Base-by-base conservation (phyloP, 2,113 vertebrate species). In the Perca schrenkii region DNA sequence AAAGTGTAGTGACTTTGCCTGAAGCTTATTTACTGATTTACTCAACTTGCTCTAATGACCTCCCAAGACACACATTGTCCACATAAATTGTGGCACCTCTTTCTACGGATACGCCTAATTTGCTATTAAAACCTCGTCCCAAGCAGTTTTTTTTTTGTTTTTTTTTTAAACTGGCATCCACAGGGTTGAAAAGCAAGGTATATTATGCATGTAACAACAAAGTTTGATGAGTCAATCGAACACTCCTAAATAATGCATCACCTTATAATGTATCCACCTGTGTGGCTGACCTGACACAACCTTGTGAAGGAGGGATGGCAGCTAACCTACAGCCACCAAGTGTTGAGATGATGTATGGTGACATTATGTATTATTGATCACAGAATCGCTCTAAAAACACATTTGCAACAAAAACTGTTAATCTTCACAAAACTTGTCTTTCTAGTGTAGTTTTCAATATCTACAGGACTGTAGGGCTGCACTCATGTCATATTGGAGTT, bases 31-130 rank as follows among this genome's bases (percentile, higher is more conserved):
- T 79, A 64, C 65, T 64, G 58, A 83, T 77, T 84, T 71, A 77
- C 63, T 85, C 74, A 52, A 57, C 65, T 64, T 78, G 71, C 49
- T 73, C 77, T 81, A 87, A 89, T 86, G 76, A 80, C 86, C 73
- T 91, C 89, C 87, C 83, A 36, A 78, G 81, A 87, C 74, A 73
- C 74, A 74, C 16, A 58, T 91, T 84, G 73, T 81, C 68, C 71
- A 70, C 74, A 77, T 70, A 64, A 78, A 86, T 76, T 80, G 52
- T 63, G 56, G 52, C 63, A 31, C 28, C n/a, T 60, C 17, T 64
- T 63, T 56, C 31, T 57, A 13, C 31, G 6, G 15, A 60, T 77
- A 13, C 6, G 43, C 28, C 22, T 73, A 16, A 76, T 79, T 74
- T 84, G 58, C 76, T 60, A 17, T 57, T 82, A 58, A 77, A 61